These are phyloP conservation scores for Drosophila bocki DNA, from an alignment of 1,140 invertebrate genomes.

Conservation along the genomic window DNA sequence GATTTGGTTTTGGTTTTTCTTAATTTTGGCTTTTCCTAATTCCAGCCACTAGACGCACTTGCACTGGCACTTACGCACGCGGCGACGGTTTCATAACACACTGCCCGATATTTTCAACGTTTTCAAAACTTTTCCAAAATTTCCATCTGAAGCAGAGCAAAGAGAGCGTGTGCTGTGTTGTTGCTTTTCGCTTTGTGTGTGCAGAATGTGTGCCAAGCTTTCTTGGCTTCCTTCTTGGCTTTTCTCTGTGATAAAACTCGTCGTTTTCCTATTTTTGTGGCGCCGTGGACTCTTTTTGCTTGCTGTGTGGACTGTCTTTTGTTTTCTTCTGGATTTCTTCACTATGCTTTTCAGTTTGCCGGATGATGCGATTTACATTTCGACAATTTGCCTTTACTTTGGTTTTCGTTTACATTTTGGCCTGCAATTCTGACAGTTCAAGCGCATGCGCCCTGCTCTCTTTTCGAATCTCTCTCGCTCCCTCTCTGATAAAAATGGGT, in stretches of 20 bases:
- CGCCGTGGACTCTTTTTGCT: neutral
- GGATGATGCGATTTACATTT: constrained; percentile 35
- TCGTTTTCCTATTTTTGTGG: constrained; percentile 26
- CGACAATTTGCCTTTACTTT: constrained; percentile 57
- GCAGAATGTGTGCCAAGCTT: constrained; percentile 15
- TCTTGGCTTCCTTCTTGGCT: constrained; percentile 4
- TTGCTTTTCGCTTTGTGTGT: neutral
- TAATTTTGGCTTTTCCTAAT: neutral
- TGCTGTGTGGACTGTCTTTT: constrained; percentile 10
- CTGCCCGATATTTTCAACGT: constrained; percentile 12
- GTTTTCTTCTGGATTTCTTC: constrained; percentile 17
- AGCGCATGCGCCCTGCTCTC: constrained; percentile 60
- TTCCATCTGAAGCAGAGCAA: constrained; percentile 12
- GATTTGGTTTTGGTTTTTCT: neutral
- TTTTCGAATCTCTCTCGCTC: neutral
- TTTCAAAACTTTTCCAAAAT: constrained; percentile 54
- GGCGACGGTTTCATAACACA: constrained; percentile 52
- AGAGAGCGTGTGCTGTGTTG: constrained; percentile 7
- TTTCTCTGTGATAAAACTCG: neutral
- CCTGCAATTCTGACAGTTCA: constrained; percentile 77
- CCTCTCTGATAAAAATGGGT: constrained; percentile 4
- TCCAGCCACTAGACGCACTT: constrained; percentile 4
- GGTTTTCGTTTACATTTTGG: constrained; percentile 73
- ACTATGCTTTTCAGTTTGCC: constrained; percentile 9
- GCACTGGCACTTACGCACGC: constrained; percentile 38